Conservation (phyloP, 2,888 invertebrate species). For the Agriopis leucophaearia region DNA sequence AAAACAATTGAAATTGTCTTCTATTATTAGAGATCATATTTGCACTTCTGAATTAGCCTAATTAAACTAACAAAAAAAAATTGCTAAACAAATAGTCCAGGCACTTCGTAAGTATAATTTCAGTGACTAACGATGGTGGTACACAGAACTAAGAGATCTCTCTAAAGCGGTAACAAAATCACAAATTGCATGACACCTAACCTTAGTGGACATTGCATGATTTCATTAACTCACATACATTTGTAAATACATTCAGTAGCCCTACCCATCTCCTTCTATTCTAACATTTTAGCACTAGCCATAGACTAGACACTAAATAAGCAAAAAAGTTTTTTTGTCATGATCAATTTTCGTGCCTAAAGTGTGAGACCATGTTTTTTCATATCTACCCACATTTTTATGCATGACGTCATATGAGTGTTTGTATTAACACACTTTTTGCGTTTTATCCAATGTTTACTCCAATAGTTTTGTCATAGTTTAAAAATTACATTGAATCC, state of each 20-base stretch:
- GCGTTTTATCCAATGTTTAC: not conserved
- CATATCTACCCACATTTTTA: conserved; percentile 7
- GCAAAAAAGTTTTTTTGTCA: not conserved
- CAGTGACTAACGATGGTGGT: conserved; percentile 29
- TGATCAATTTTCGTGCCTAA: not conserved
- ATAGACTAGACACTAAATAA: conserved; percentile 15
- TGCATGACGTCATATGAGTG: not conserved
- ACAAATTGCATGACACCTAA: conserved; percentile 70
- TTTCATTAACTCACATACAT: conserved; percentile 56
- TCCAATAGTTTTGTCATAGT: not conserved
- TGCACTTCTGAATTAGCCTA: not conserved
- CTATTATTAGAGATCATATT: not conserved
- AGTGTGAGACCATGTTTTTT: conserved; percentile 5
- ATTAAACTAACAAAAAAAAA: not conserved
- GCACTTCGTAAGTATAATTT: not conserved
- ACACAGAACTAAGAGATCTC: conserved; percentile 64
- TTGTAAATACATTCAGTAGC: conserved; percentile 64
- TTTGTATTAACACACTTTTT: not conserved
- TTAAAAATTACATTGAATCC: not conserved
- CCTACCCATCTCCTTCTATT: conserved; percentile 78
- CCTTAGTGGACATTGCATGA: conserved; percentile 75
- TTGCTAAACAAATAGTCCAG: not conserved
- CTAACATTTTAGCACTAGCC: conserved; percentile 51
- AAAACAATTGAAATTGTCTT: not conserved
- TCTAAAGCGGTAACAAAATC: conserved; percentile 56